These are phyloP conservation scores for Lasioglossum pauxillum DNA, from an alignment of 2,888 invertebrate species.

Conservation along the genomic window DNA sequence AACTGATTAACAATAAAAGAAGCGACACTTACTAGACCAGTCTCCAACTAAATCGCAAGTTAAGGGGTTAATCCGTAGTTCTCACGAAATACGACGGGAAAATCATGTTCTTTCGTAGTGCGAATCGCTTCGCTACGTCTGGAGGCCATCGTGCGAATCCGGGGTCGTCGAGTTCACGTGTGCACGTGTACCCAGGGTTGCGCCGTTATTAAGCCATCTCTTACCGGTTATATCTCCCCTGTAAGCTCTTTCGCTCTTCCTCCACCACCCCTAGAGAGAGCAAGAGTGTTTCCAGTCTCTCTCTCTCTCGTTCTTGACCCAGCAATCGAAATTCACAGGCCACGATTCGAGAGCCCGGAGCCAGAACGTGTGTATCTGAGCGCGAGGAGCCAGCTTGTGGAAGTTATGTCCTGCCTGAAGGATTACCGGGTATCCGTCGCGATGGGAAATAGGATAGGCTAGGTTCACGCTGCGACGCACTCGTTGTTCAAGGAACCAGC, in stretches of 20 bases:
- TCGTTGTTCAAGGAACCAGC: not conserved
- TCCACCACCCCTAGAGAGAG: not conserved
- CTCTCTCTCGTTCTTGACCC: not conserved
- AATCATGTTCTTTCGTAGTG: not conserved
- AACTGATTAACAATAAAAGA: not conserved
- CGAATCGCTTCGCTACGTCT: not conserved
- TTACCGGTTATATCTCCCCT: slow-evolving; percentile 80
- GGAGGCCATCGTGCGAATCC: not conserved
- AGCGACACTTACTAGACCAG: not conserved
- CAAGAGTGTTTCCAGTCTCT: slow-evolving; percentile 2
- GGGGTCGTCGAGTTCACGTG: slow-evolving; percentile 13
- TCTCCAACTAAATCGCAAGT: not conserved
- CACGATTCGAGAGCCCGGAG: slow-evolving; percentile 18
- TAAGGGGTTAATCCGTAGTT: not conserved
- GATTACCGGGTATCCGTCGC: slow-evolving; percentile 29
- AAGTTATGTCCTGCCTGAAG: slow-evolving; percentile 43
- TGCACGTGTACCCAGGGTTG: slow-evolving; percentile 64
- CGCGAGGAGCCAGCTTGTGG: slow-evolving; percentile 14
- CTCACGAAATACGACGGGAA: not conserved
- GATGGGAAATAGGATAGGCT: slow-evolving; percentile 23
- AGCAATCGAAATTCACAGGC: slow-evolving; percentile 44
- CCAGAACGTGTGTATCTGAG: slow-evolving; percentile 13
- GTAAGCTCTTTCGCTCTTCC: slow-evolving; percentile 47
- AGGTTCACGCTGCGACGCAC: slow-evolving; percentile 19
- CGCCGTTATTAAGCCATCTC: slow-evolving; percentile 82